phyloP scores from a whole-genome alignment of 2,113 vertebrate genomes.

The Aythya baeri region DNA sequence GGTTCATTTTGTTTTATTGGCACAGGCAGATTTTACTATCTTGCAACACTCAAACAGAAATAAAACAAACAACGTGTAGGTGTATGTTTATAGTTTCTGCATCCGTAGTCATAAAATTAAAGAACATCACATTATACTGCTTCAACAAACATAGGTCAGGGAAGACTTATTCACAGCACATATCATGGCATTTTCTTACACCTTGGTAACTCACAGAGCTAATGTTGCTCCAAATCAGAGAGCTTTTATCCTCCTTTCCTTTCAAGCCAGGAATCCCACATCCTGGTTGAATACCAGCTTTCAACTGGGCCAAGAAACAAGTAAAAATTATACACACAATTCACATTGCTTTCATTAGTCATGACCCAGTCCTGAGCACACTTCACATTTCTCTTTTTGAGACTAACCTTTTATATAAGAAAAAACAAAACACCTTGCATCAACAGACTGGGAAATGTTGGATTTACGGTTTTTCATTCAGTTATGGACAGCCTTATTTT shows the following conservation, averaged over 20 bases:
- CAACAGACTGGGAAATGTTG: neutral
- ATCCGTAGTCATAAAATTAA: neutral
- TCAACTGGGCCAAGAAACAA: neutral
- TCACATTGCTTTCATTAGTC: neutral
- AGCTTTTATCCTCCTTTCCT: neutral
- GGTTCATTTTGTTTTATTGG: rapidly evolving
- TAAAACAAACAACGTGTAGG: neutral
- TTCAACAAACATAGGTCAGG: neutral
- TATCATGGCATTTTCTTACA: neutral
- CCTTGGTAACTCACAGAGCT: neutral
- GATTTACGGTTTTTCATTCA: neutral
- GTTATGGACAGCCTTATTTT: neutral
- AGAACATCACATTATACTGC: neutral
- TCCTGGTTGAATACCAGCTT: neutral
- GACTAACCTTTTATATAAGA: neutral
- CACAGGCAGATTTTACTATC: neutral
- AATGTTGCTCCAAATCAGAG: neutral
- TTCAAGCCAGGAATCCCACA: neutral
- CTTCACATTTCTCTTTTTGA: neutral
- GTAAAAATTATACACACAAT: neutral
- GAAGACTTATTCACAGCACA: too few species aligned
- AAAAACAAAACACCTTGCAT: neutral
- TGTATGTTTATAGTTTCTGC: neutral
- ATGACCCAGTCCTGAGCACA: neutral
- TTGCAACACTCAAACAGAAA: neutral